Evolutionary conservation across 2,797 vertebrate species (phyloP), one percentile per base, ranked within the genome.

Genomic region (Neopelma chrysocephalum): DNA sequence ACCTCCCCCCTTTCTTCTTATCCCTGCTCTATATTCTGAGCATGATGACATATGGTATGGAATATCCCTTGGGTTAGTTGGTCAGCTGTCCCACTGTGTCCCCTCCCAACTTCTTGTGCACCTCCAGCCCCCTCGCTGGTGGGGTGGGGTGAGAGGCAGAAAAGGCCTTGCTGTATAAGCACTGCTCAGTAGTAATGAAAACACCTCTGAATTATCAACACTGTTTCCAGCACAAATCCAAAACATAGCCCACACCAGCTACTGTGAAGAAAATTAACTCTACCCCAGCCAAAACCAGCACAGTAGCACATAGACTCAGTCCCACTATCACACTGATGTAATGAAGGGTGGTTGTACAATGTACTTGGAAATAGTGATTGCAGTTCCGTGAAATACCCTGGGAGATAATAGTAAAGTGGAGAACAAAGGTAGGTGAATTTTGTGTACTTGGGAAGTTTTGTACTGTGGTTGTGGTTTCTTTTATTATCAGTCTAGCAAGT

Each of bases 241-340:
- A 82, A 32, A 43, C 18, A 14, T 10, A 48, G 22, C 31, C 42
- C 22, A 47, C 3, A 8, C 42, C 62, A n/a, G 42, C 18, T 48
- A 1, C 4, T 15, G 6, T 23, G 48, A 36, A 38, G 50, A 38
- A 50, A 62, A 50, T 38, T 17, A 43, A 43, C 32, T 10, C 12
- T 21, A 1, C 61, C 23, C 64, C 36, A 50, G 43, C 23, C 50
- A 62, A 70, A 82, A 38, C 4, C 57, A 57, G 36, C 50, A 16
- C 18, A 48, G 54, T 17, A 58, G 31, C 26, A 20, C 0, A 0
- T 21, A 27, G 31, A 3, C 10, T 66, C 14, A 29, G 0, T 61
- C 25, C 34, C 29, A 19, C 6, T 58, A 13, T 85, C 26, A 16
- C 5, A 10, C 4, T 36, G 36, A 3, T 84, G 13, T 26, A 13